A percentile compares a stretch with the other conserved stretches of the same genome.
Evolutionary conservation across 2,797 vertebrate species (phyloP).

Genomic region (Pseudochirops cupreus): DNA sequence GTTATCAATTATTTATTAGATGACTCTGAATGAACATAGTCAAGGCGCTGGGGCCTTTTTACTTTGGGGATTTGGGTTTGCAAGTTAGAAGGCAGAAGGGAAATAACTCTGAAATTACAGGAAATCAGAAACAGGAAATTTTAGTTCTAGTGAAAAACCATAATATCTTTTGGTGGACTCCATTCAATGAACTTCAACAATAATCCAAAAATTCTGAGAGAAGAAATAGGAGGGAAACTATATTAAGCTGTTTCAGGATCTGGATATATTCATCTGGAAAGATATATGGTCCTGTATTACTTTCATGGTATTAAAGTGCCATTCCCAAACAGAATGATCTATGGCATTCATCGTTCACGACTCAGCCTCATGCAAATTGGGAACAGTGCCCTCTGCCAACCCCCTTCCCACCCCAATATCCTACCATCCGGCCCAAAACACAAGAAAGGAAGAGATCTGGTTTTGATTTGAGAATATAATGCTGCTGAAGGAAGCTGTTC

Average conservation of each 20-base stretch:
- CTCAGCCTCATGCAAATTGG: slow-evolving; percentile 81
- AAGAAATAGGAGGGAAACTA: slow-evolving; percentile 54
- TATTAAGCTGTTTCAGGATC: slow-evolving; percentile 77
- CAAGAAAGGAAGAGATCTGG: slow-evolving; percentile 76
- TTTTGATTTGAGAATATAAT: slow-evolving; percentile 74
- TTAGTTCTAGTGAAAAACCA: slow-evolving; percentile 79
- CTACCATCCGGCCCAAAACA: slow-evolving; percentile 76
- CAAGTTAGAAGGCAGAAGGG: slow-evolving; percentile 74
- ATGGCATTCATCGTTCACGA: slow-evolving; percentile 81
- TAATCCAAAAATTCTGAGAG: slow-evolving; percentile 23
- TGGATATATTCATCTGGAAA: slow-evolving; percentile 79
- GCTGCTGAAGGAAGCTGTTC: slow-evolving; percentile 16
- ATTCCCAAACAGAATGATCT: slow-evolving; percentile 82
- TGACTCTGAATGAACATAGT: slow-evolving; percentile 55
- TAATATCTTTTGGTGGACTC: slow-evolving; percentile 69
- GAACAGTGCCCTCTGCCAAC: slow-evolving; percentile 63
- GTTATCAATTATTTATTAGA: slow-evolving; percentile 75
- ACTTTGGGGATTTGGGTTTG: slow-evolving; percentile 77
- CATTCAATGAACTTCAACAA: slow-evolving; percentile 71
- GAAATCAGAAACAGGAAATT: slow-evolving; percentile 79
- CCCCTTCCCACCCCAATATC: slow-evolving; percentile 60
- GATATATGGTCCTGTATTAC: slow-evolving; percentile 79
- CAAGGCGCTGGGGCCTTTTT: slow-evolving; percentile 59
- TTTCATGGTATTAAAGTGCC: slow-evolving; percentile 84
- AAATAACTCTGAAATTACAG: slow-evolving; percentile 81